Percentiles rank a stretch among this genome's conserved stretches.
Conservation (phyloP, 2,888 invertebrate genomes). For the Sturmia bella region DNA sequence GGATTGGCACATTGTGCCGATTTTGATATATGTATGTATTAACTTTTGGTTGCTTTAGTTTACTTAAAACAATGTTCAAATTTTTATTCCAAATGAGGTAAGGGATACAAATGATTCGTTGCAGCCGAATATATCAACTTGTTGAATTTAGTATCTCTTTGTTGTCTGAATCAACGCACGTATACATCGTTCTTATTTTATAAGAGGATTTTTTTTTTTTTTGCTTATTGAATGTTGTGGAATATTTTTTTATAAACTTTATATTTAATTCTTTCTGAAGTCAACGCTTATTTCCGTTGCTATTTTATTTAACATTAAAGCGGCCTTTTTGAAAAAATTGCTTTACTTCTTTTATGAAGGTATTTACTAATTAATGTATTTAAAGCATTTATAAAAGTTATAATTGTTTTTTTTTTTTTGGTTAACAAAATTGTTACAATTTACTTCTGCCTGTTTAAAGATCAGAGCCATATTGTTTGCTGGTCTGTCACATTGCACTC, state of each 20-base stretch:
- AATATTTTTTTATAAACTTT: conserved; percentile 24
- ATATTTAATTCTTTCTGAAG: conserved; percentile 48
- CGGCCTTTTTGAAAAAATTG: conserved; percentile 54
- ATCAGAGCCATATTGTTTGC: conserved; percentile 52
- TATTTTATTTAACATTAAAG: neutral
- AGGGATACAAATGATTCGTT: no score
- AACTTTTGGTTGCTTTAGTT: no score
- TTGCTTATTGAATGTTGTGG: conserved; percentile 34
- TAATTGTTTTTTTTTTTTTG: conserved; percentile 9
- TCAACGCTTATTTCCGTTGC: conserved; percentile 35
- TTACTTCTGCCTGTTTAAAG: conserved; percentile 37
- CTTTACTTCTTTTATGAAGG: conserved; percentile 28
- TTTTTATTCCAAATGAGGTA: no score
- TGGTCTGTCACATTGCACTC: conserved; percentile 49
- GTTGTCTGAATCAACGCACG: no score
- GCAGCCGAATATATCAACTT: no score
- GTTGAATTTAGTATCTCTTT: no score
- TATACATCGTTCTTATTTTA: no score
- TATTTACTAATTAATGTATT: no score
- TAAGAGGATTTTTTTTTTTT: neutral
- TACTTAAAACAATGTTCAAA: no score
- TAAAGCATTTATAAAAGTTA: conserved; percentile 48
- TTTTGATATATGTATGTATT: no score
- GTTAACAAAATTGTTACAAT: conserved; percentile 57
- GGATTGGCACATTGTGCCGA: no score